Conservation (phyloP, 2,797 vertebrate genomes). For the Urophycis tenuis region DNA sequence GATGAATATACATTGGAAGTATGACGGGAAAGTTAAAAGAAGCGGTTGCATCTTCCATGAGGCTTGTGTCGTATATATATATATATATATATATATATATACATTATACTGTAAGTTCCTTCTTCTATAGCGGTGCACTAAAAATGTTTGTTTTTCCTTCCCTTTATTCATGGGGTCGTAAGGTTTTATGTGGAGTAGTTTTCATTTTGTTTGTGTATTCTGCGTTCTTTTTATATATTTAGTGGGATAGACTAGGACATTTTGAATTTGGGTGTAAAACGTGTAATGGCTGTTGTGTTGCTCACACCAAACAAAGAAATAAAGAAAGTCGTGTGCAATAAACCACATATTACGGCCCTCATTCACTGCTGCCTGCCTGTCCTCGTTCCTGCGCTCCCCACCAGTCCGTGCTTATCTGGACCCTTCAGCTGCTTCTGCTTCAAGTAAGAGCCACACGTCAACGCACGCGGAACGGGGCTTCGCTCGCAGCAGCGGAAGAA, state of each 20-base stretch:
- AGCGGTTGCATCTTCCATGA: conserved; percentile 33
- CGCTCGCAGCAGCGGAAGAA: conserved; percentile 29
- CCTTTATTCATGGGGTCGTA: conserved; percentile 57
- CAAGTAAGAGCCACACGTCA: conserved; percentile 46
- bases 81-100: no score
- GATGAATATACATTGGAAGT: conserved; percentile 48
- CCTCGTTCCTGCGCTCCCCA: conserved; percentile 43
- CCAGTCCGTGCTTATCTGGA: conserved; percentile 21
- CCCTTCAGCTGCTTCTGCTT: conserved; percentile 16
- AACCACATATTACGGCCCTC: conserved; percentile 68
- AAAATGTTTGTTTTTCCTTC: conserved; percentile 48
- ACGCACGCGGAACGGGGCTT: conserved; percentile 18
- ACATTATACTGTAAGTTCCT: conserved; percentile 47
- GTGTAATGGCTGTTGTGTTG: conserved; percentile 68
- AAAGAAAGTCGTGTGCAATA: conserved; percentile 70
- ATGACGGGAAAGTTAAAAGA: conserved; percentile 9
- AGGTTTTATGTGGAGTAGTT: conserved; percentile 62
- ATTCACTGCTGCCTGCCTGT: conserved; percentile 57
- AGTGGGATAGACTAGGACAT: conserved; percentile 43
- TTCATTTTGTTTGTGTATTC: conserved; percentile 48
- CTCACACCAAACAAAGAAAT: conserved; percentile 58
- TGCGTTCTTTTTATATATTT: conserved; percentile 49
- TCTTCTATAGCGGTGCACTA: conserved; percentile 62
- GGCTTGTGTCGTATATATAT: conserved; percentile 13
- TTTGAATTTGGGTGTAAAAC: conserved; percentile 54